Evolutionary conservation across 2,888 invertebrate species (phyloP), one percentile per base, ranked within the genome.

Genomic region (Athripsodes cinereus): DNA sequence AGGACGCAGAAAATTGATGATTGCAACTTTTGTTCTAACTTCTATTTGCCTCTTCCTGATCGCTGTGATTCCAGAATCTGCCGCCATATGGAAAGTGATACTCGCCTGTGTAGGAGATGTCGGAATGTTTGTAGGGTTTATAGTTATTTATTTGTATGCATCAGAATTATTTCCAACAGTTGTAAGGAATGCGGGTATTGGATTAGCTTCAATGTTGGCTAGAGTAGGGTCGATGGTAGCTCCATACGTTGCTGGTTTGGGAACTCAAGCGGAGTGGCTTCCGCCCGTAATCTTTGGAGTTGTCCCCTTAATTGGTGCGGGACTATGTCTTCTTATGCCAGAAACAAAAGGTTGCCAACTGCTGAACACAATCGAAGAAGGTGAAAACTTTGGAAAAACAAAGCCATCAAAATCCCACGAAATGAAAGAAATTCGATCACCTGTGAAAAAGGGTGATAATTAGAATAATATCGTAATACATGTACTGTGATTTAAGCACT

Each of bases 81-180:
- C 74, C 10, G 81, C 80, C 1, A 64, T 64, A 76, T 69, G 76
- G 40, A 78, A 81, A 64, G 74, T 87, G 2, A 73, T 81, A 6
- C 79, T 92, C 40, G 88, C 90, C 35, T 84, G 88, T 63, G 70
- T 86, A 46, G 91, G 89, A 0, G 85, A 93, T 62, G 87, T 90
- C 68, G 90, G 92, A 11, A 85, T 90, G 72, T 88, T 90, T 16
- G 83, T 92, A 46, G 83, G 88, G 1, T 96, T 94, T 69, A 89
- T 92, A 1, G 88, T 90, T 1, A 88, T 89, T 2, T 95, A 94
- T 70, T 81, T 95, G 16, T 95, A 89, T 71, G 88, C 90, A 0
- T 91, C 92, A 0, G 95, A 95, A 73, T 71, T 93, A 13, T 94
- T 92, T 70, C 95, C 95, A 0, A 95, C 95, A 0, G 88, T 92